Evolutionary conservation across 2,888 invertebrate genomes (phyloP).

Genomic region (Drosophila dives): DNA sequence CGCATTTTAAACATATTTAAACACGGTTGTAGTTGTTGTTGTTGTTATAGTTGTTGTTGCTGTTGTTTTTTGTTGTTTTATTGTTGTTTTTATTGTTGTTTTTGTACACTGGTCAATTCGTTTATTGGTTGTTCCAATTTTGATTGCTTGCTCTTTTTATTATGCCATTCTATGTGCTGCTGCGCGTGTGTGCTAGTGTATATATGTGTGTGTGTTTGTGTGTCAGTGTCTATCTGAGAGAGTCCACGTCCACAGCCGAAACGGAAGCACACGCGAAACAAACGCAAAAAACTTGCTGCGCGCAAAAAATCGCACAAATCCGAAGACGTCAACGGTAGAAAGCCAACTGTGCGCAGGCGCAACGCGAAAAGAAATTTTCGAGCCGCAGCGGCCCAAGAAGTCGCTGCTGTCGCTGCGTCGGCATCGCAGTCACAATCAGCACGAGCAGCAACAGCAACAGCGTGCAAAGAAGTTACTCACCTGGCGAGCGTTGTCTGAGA

Average conservation of each 20-base stretch:
- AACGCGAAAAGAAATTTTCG: slow-evolving; percentile 83
- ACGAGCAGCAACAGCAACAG: slow-evolving; percentile 20
- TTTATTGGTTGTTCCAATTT: slow-evolving; percentile 70
- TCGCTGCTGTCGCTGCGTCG: slow-evolving; percentile 23
- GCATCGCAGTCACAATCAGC: slow-evolving; percentile 22
- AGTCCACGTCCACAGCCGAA: slow-evolving; percentile 70
- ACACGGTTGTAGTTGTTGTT: slow-evolving; percentile 40
- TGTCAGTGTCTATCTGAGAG: slow-evolving; percentile 47
- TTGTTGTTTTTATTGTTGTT: slow-evolving; percentile 39
- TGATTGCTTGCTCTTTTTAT: slow-evolving; percentile 65
- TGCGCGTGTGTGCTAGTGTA: slow-evolving; percentile 9
- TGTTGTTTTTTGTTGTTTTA: slow-evolving; percentile 29
- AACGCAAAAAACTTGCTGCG: slow-evolving; percentile 51
- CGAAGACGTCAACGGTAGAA: slow-evolving; percentile 85
- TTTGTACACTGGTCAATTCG: slow-evolving; percentile 51
- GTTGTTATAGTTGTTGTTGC: slow-evolving; percentile 4
- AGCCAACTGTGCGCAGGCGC: slow-evolving; percentile 85
- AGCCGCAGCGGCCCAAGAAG: slow-evolving; percentile 65
- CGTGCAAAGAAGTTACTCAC: slow-evolving; percentile 63
- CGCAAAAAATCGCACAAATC: slow-evolving; percentile 83
- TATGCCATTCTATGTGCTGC: slow-evolving; percentile 57
- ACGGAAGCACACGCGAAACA: slow-evolving; percentile 69
- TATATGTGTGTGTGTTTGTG: slow-evolving; percentile 14
- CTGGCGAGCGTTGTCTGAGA: slow-evolving; percentile 26
- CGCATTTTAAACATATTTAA: slow-evolving; percentile 63